Conservation (phyloP, 1,140 invertebrate species). For the Drosophila prosaltans region DNA sequence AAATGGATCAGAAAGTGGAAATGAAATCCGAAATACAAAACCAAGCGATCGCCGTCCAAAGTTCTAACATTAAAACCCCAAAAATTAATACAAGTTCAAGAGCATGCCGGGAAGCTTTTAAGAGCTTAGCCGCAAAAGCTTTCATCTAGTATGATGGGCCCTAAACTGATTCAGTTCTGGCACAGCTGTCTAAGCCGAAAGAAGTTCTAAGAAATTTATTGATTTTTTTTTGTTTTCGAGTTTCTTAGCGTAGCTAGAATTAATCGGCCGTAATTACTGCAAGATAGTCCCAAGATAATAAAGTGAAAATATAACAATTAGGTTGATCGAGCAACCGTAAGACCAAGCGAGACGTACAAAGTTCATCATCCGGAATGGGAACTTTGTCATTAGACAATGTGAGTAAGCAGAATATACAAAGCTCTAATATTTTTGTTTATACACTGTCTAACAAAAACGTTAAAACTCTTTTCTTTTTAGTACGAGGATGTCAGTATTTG, state of each 20-base stretch:
- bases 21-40: too few species aligned
- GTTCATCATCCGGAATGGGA: slow-evolving; percentile 43
- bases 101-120: slow-evolving; percentile 4
- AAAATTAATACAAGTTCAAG: neutral
- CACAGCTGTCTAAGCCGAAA: slow-evolving; percentile 10
- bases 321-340: neutral
- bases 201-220: neutral
- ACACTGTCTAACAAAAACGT: slow-evolving; percentile 2
- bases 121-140: slow-evolving; percentile 6
- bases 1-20: neutral
- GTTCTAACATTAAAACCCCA: neutral
- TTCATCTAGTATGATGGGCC: neutral
- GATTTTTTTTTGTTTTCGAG: neutral
- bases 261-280: slow-evolving; percentile 6
- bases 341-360: slow-evolving; percentile 19
- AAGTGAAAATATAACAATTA: neutral
- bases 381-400: slow-evolving; percentile 57
- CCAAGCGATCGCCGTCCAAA: neutral
- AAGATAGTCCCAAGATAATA: slow-evolving; percentile 31
- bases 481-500: slow-evolving; percentile 86
- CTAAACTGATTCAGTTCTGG: neutral
- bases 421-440: neutral
- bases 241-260: neutral
- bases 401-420: slow-evolving; percentile 28
- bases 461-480: slow-evolving; percentile 17